A percentile compares a stretch with the other conserved stretches of the same genome.
phyloP scores from a whole-genome alignment of 2,888 invertebrate species.

The Drosophila trichaetosa region DNA sequence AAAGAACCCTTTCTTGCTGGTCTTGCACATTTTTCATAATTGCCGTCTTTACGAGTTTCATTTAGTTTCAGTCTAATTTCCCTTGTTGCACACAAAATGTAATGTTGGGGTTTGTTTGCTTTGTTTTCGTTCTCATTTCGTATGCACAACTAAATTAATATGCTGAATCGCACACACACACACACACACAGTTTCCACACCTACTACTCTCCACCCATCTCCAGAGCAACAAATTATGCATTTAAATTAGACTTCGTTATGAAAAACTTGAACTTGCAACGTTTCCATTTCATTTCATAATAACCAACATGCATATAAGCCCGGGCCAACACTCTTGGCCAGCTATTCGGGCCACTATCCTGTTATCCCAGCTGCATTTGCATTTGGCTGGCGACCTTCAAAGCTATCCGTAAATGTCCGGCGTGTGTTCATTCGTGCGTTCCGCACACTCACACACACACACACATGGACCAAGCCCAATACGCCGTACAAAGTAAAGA shows the following conservation, averaged over 20 bases:
- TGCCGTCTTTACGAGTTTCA: slow-evolving; percentile 14
- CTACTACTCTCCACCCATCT: neutral
- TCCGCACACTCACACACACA: neutral
- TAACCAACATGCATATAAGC: slow-evolving; percentile 3
- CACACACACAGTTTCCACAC: slow-evolving; percentile 1
- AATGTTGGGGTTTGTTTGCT: slow-evolving; percentile 14
- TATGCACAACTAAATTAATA: slow-evolving; percentile 52
- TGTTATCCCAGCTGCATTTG: slow-evolving; percentile 23
- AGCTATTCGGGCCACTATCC: neutral
- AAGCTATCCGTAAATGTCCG: neutral
- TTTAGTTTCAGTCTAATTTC: slow-evolving; percentile 53
- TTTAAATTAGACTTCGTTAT: slow-evolving; percentile 54
- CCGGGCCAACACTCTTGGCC: neutral
- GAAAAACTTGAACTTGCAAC: slow-evolving; percentile 23
- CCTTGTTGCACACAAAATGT: slow-evolving; percentile 58
- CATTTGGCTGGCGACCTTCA: slow-evolving; percentile 17
- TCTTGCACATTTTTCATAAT: slow-evolving; percentile 4
- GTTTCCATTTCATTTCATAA: slow-evolving; percentile 29
- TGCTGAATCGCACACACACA: neutral
- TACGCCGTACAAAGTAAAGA: neutral
- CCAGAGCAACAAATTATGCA: slow-evolving; percentile 50
- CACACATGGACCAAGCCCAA: neutral
- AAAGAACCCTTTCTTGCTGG: neutral
- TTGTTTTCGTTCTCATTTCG: slow-evolving; percentile 34
- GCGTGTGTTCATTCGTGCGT: slow-evolving; percentile 3